Evolutionary conservation across 2,797 vertebrate genomes (phyloP).

Genomic region (Gobionotothen gibberifrons): DNA sequence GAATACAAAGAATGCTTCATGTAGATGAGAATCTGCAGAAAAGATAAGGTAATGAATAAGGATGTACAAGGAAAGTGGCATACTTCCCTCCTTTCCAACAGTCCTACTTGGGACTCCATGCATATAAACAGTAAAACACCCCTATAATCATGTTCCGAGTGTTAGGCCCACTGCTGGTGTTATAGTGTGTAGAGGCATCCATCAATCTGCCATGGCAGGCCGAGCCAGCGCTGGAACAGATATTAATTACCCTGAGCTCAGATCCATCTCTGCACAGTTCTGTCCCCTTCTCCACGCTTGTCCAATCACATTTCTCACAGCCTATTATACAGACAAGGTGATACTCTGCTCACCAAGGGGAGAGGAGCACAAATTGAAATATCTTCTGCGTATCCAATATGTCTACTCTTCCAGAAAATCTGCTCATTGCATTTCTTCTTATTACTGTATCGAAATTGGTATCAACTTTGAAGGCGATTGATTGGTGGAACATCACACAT

Average conservation of each 20-base stretch:
- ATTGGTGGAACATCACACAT: background rate
- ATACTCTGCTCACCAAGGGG: constrained; percentile 65
- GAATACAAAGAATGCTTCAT: constrained; percentile 9
- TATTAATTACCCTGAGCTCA: constrained; percentile 82
- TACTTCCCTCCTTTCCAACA: constrained; percentile 2
- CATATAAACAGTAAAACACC: constrained; percentile 54
- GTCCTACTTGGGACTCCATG: background rate
- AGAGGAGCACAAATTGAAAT: constrained; percentile 78
- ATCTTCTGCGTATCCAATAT: constrained; percentile 55
- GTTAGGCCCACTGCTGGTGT: constrained; percentile 51
- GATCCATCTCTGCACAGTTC: constrained; percentile 71
- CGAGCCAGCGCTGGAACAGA: constrained; percentile 64
- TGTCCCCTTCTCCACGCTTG: constrained; percentile 77
- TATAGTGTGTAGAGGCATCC: constrained; percentile 69
- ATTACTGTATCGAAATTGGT: constrained; percentile 40
- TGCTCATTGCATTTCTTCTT: constrained; percentile 42
- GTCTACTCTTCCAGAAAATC: constrained; percentile 47
- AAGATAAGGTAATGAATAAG: background rate
- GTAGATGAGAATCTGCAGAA: constrained; percentile 3
- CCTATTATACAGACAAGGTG: constrained; percentile 81
- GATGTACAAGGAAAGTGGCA: background rate
- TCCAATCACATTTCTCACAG: constrained; percentile 82
- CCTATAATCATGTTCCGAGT: constrained; percentile 59
- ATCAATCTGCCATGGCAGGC: constrained; percentile 74
- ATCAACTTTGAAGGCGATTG: constrained; percentile 20